Evolutionary conservation across 2,113 vertebrate genomes (phyloP).

Genomic region (Trematocara zebra): DNA sequence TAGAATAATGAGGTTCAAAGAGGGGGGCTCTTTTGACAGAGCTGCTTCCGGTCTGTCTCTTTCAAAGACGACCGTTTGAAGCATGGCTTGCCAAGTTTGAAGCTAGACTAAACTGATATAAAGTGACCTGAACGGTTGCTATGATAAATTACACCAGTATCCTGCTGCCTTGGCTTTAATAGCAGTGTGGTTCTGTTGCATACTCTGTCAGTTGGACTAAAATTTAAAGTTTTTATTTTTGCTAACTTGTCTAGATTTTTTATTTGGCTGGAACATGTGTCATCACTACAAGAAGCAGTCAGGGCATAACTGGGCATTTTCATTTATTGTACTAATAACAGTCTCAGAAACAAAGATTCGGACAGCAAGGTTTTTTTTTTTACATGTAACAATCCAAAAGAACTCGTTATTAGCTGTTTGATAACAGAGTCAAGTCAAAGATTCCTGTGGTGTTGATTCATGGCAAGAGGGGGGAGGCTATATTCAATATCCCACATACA

Average conservation of each 20-base stretch:
- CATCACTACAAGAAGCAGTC: neutral
- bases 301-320: neutral
- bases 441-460: neutral
- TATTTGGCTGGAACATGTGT: neutral
- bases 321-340: neutral
- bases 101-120: neutral
- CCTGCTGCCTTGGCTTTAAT: neutral
- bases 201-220: neutral
- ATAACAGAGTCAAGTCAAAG: neutral
- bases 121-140: neutral
- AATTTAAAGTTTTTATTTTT: neutral
- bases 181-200: neutral
- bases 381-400: neutral
- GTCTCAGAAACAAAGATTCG: neutral
- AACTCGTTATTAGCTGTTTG: neutral
- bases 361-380: neutral
- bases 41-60: conserved; percentile 30
- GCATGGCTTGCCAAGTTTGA: neutral
- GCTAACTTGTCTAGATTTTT: neutral
- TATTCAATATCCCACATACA: neutral
- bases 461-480: neutral
- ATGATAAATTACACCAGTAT: neutral
- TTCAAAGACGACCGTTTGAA: conserved; percentile 20
- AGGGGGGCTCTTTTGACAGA: neutral
- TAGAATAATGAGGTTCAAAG: conserved; percentile 45